These are phyloP conservation scores for Brachionus rubens DNA, from an alignment of 1,140 invertebrate genomes.

Conservation along the genomic window DNA sequence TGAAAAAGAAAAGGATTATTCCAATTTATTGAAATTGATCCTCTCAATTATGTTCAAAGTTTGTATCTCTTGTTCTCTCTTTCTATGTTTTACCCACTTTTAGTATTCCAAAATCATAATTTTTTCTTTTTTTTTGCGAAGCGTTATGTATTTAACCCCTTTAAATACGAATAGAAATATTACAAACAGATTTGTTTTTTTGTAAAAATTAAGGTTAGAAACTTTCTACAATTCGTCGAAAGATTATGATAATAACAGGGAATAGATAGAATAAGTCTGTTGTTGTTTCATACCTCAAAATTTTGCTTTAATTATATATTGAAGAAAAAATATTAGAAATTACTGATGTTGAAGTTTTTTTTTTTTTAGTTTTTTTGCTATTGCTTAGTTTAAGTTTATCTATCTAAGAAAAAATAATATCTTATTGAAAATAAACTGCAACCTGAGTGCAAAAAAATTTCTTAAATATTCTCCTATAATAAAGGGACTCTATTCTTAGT, in stretches of 20 bases:
- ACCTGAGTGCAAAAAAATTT: conserved; percentile 7
- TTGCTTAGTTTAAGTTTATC: conserved; percentile 2
- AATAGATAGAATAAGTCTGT: conserved; percentile 35
- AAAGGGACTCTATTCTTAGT: conserved; percentile 7
- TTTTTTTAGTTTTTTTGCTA: neutral
- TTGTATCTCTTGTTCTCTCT: neutral
- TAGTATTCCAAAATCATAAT: neutral
- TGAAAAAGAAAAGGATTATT: neutral
- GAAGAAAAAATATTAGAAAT: conserved; percentile 9
- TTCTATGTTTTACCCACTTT: neutral
- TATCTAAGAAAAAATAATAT: neutral
- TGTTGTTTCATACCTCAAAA: neutral
- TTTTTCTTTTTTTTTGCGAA: too few relatives aligned
- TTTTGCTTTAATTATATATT: neutral
- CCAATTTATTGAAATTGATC: conserved; percentile 7
- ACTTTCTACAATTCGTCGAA: neutral
- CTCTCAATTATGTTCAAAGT: conserved; percentile 22
- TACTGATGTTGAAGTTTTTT: neutral
- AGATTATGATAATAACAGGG: conserved; percentile 37
- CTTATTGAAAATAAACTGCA: neutral
- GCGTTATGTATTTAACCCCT: conserved; percentile 43
- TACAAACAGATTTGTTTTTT: neutral
- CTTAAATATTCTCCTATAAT: neutral
- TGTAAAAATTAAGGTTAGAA: neutral
- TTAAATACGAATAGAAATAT: conserved; percentile 6